Evolutionary conservation across 2,113 vertebrate species (phyloP).

Genomic region (Nansenia antarctica): DNA sequence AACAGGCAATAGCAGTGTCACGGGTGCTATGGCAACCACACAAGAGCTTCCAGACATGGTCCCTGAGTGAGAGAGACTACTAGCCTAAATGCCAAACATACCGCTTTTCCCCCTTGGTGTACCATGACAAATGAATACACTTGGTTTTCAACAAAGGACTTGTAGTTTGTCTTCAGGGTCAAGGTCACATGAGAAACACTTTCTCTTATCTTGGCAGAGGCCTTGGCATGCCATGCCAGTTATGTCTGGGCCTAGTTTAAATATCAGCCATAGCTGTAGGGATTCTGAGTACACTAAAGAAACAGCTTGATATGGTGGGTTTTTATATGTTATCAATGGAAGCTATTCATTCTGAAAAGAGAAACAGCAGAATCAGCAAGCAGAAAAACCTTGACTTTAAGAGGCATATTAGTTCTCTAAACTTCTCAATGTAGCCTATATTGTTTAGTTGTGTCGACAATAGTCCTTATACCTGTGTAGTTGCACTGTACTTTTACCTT

Average conservation of each 20-base stretch:
- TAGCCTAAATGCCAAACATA: slow-evolving; percentile 41
- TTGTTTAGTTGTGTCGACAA: no score
- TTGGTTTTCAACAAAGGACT: slow-evolving; percentile 28
- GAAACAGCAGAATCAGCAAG: slow-evolving; percentile 33
- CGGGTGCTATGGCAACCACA: slow-evolving; percentile 64
- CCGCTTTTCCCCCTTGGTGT: slow-evolving; percentile 6
- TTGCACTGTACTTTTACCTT: no score
- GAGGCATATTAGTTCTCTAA: neutral
- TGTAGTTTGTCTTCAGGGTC: slow-evolving; percentile 49
- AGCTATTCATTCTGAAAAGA: slow-evolving; percentile 45
- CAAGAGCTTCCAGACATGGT: slow-evolving; percentile 53
- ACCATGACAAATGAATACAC: neutral
- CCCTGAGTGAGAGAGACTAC: slow-evolving; percentile 42
- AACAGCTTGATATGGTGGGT: no score
- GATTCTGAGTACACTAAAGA: slow-evolving; percentile 26
- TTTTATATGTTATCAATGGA: slow-evolving; percentile 56
- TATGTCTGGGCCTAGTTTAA: slow-evolving; percentile 51
- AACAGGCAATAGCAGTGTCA: slow-evolving; percentile 44
- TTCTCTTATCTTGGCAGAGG: slow-evolving; percentile 44
- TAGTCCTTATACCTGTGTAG: no score
- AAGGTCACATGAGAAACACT: slow-evolving; percentile 54
- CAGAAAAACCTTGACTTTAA: neutral
- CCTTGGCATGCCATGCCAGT: slow-evolving; percentile 48
- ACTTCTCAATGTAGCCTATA: neutral
- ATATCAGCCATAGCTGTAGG: slow-evolving; percentile 39